Conservation (phyloP, 2,113 vertebrate species). For the Hassar affinis region DNA sequence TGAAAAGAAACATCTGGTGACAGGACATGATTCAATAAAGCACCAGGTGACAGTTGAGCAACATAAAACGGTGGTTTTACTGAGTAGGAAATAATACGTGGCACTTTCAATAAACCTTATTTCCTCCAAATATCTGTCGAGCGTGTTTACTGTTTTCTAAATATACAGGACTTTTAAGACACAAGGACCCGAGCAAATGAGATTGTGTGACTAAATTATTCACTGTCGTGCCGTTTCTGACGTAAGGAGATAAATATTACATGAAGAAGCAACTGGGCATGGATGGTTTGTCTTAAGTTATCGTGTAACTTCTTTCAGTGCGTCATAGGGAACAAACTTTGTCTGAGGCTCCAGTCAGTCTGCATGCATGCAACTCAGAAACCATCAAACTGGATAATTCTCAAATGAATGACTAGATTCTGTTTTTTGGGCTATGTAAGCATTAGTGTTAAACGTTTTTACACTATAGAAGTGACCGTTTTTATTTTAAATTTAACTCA, state of each 20-base stretch:
- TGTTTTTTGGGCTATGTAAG: neutral
- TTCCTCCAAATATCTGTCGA: neutral
- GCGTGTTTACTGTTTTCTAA: neutral
- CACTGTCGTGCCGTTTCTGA: constrained; percentile 1
- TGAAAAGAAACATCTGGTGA: neutral
- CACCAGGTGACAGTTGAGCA: neutral
- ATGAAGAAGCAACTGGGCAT: neutral
- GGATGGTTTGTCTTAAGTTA: neutral
- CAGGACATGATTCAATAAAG: neutral
- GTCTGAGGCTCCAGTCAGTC: neutral
- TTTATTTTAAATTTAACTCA: no score
- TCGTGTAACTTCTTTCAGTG: neutral
- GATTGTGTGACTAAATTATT: constrained; percentile 42
- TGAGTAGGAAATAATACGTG: neutral
- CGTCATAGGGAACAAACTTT: neutral
- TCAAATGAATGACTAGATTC: neutral
- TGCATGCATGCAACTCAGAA: neutral
- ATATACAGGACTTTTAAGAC: neutral
- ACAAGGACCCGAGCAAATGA: neutral
- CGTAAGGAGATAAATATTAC: neutral
- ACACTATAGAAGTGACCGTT: no score
- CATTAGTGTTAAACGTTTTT: neutral
- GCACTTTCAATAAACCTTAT: neutral
- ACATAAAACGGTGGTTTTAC: neutral
- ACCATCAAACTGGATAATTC: neutral